Evolutionary conservation across 2,888 invertebrate species (phyloP).

Genomic region (Epiblema foenella): DNA sequence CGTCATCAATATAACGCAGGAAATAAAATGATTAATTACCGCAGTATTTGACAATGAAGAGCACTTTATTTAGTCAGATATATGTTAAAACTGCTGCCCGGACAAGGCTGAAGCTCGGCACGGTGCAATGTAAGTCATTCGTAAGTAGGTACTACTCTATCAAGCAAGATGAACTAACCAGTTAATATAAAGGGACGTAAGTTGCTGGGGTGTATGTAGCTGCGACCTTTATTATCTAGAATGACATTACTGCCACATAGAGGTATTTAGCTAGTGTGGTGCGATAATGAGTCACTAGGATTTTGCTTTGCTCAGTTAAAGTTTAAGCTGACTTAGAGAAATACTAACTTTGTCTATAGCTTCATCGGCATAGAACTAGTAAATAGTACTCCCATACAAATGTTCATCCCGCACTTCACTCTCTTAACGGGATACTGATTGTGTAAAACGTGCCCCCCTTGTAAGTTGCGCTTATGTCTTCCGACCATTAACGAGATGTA

Average conservation of each 20-base stretch:
- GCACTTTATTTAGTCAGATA: neutral
- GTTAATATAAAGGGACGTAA: constrained; percentile 38
- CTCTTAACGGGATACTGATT: too few species aligned
- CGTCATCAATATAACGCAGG: too few species aligned
- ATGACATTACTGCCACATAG: neutral
- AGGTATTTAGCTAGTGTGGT: neutral
- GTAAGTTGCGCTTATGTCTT: too few species aligned
- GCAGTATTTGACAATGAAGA: neutral
- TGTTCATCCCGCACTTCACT: neutral
- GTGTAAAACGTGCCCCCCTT: too few species aligned
- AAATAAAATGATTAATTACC: neutral
- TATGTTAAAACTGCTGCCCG: neutral
- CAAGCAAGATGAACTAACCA: constrained; percentile 56
- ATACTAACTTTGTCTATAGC: too few species aligned
- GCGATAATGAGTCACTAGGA: neutral
- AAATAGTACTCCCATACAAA: neutral
- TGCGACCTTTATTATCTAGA: neutral
- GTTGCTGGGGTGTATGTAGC: neutral
- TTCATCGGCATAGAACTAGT: neutral
- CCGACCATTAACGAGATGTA: too few species aligned
- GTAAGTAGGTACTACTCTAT: constrained; percentile 51
- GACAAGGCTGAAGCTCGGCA: neutral
- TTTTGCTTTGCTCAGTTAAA: neutral
- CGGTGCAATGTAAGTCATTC: neutral
- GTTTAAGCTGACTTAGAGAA: neutral